Percentiles rank a stretch among this genome's conserved stretches.
phyloP scores from a whole-genome alignment of 1,140 invertebrate species.

The Drosophila grimshawi region DNA sequence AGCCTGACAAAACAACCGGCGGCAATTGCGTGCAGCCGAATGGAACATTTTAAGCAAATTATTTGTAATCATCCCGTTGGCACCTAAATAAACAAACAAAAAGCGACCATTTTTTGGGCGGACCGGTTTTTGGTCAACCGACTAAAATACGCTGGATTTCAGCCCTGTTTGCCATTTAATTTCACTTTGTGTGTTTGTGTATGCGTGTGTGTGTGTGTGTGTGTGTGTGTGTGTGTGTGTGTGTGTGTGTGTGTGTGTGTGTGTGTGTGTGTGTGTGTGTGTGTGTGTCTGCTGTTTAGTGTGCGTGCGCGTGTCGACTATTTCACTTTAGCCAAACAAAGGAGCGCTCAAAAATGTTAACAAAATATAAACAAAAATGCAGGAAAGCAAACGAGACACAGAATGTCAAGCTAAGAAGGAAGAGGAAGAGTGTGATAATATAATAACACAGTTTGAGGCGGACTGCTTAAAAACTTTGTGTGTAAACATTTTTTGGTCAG shows the following conservation, averaged over 20 bases:
- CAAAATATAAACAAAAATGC: constrained; percentile 53
- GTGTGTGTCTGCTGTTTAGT: neutral
- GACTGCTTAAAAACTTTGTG: neutral
- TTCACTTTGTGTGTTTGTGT: neutral
- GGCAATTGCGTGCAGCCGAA: constrained; percentile 26
- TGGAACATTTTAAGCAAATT: constrained; percentile 57
- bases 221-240: neutral
- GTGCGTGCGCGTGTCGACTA: constrained; percentile 20
- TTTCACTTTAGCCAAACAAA: constrained; percentile 25
- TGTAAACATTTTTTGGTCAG: constrained; percentile 2
- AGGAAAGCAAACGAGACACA: constrained; percentile 23
- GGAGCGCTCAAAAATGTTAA: constrained; percentile 37
- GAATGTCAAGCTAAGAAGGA: neutral
- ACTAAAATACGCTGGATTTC: constrained; percentile 37
- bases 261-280: constrained; percentile 13
- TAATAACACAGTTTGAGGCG: neutral
- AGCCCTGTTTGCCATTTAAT: constrained; percentile 13
- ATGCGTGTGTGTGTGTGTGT: constrained; percentile 12
- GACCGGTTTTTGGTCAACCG: constrained; percentile 23
- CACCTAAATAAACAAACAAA: constrained; percentile 54
- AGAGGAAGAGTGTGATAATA: neutral
- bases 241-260: constrained; percentile 14
- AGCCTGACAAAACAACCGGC: constrained; percentile 44
- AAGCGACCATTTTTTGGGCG: constrained; percentile 32
- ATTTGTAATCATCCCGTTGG: constrained; percentile 63